phyloP scores from a whole-genome alignment of 2,888 invertebrate genomes.

The Leptinotarsa juncta region DNA sequence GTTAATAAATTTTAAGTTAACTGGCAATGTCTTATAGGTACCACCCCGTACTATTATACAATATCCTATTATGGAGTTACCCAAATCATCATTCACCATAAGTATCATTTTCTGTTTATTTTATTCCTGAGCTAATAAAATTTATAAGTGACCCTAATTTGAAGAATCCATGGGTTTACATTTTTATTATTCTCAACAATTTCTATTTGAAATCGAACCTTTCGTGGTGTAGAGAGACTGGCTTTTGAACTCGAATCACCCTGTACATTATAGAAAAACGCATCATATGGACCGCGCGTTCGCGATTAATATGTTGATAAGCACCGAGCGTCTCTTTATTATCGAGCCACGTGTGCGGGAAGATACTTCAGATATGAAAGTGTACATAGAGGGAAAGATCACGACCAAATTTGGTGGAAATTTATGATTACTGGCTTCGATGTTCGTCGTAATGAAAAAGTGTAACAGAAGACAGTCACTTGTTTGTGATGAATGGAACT shows the following conservation, averaged over 20 bases:
- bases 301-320: slow-evolving; percentile 47
- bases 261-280: not conserved
- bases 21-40: no score
- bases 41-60: no score
- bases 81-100: no score
- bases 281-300: slow-evolving; percentile 5
- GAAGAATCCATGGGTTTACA: no score
- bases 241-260: not conserved
- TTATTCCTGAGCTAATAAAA: no score
- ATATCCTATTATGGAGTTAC: no score
- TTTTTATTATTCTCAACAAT: not conserved
- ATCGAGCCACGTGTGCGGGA: slow-evolving; percentile 48
- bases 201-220: not conserved
- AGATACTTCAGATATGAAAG: slow-evolving; percentile 49
- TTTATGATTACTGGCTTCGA: not conserved
- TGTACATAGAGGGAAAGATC: slow-evolving; percentile 26
- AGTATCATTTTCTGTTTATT: no score
- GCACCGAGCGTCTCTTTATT: slow-evolving; percentile 44
- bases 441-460: no score
- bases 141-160: no score
- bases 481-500: no score
- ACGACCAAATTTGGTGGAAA: not conserved
- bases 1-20: no score
- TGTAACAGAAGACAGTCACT: no score
- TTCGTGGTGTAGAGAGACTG: not conserved